A percentile compares a stretch with the other conserved stretches of the same genome.
These are phyloP conservation scores for Tiphia femorata DNA, from an alignment of 2,888 invertebrate species.

Conservation along the genomic window DNA sequence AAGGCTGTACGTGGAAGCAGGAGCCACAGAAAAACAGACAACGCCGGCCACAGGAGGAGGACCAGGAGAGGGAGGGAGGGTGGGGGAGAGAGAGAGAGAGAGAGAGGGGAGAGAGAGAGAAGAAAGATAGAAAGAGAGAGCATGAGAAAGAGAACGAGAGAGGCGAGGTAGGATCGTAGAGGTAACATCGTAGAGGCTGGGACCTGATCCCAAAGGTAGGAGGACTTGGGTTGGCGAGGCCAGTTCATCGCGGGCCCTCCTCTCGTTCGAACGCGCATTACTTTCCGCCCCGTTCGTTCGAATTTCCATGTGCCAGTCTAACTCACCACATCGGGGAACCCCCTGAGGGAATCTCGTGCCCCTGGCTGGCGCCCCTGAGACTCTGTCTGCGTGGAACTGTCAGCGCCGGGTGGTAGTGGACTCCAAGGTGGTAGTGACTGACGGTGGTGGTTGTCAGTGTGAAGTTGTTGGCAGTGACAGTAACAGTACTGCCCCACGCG, in stretches of 20 bases:
- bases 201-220: slow-evolving; percentile 68
- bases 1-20: slow-evolving; percentile 17
- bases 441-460: slow-evolving; percentile 5
- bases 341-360: too few relatives aligned
- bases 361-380: too few relatives aligned
- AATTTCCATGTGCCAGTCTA: slow-evolving; percentile 52
- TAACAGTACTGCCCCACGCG: not conserved
- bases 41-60: slow-evolving; percentile 21
- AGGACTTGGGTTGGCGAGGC: slow-evolving; percentile 59
- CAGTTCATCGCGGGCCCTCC: slow-evolving; percentile 69
- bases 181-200: slow-evolving; percentile 64
- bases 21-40: slow-evolving; percentile 3
- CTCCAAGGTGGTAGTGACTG: slow-evolving; percentile 17
- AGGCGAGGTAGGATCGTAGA: slow-evolving; percentile 61
- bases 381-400: not conserved
- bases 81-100: slow-evolving; percentile 4
- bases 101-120: slow-evolving; percentile 15
- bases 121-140: slow-evolving; percentile 37
- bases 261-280: slow-evolving; percentile 65
- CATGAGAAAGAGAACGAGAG: slow-evolving; percentile 47
- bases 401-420: slow-evolving; percentile 15
- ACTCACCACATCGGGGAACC: slow-evolving; percentile 30
- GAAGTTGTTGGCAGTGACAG: not conserved
- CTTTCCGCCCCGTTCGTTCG: slow-evolving; percentile 59
- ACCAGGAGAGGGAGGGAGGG: slow-evolving; percentile 22